Conservation (phyloP, 2,113 vertebrate genomes). For the Apistogramma diplotaenia region DNA sequence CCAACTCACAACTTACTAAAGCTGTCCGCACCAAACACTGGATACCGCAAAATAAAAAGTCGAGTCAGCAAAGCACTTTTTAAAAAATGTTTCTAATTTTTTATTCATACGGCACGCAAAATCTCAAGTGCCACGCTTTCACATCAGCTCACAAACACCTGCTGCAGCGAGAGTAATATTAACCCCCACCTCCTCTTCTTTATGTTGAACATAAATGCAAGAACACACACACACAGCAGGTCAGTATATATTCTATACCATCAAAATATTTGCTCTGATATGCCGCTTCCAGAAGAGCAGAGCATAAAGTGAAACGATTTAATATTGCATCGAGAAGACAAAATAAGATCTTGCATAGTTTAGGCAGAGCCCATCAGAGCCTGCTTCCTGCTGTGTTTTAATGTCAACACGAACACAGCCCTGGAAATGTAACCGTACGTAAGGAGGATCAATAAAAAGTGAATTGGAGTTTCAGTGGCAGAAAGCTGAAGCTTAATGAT, state of each 20-base stretch:
- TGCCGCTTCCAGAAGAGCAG: not conserved
- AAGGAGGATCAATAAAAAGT: constrained; percentile 67
- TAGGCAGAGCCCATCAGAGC: not conserved
- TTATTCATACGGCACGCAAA: constrained; percentile 1
- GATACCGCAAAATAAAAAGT: constrained; percentile 37
- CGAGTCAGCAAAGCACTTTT: constrained; percentile 39
- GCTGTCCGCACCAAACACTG: not conserved
- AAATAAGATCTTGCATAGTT: not conserved
- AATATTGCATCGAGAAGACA: not conserved
- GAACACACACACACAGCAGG: not conserved
- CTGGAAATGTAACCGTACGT: constrained; percentile 52
- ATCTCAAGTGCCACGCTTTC: not conserved
- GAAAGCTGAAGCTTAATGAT: constrained; percentile 68
- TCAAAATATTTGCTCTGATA: not conserved
- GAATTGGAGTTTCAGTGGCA: constrained; percentile 62
- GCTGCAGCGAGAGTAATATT: not conserved
- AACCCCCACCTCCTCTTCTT: not conserved
- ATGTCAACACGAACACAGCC: constrained; percentile 42
- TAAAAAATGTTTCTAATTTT: not conserved
- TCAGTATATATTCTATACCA: not conserved
- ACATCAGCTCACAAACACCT: constrained; percentile 21
- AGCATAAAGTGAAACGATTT: not conserved
- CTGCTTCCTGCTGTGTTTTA: constrained; percentile 22
- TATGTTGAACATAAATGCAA: not conserved
- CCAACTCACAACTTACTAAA: not conserved